These are phyloP conservation scores for Cryptocephalus moraei DNA, from an alignment of 2,888 invertebrate species.

Conservation along the genomic window DNA sequence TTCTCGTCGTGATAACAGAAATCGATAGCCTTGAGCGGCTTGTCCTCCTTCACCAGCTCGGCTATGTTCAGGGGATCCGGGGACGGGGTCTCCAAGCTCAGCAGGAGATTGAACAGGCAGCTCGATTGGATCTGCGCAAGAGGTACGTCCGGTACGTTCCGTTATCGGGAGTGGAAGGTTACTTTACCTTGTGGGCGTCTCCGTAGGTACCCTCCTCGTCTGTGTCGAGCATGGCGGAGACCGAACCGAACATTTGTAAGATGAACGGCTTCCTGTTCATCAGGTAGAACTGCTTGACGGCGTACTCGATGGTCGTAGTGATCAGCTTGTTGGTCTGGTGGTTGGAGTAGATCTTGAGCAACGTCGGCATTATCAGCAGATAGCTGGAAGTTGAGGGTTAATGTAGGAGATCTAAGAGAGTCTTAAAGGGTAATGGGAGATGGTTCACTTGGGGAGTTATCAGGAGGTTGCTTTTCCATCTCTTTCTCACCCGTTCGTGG, in stretches of 20 bases:
- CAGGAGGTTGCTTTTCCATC: not conserved
- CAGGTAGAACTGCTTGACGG: slow-evolving; percentile 96
- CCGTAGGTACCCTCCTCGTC: slow-evolving; percentile 80
- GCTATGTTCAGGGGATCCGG: slow-evolving; percentile 91
- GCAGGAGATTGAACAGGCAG: slow-evolving; percentile 80
- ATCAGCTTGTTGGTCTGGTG: slow-evolving; percentile 95
- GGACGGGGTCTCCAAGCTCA: slow-evolving; percentile 88
- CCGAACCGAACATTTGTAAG: slow-evolving; percentile 97
- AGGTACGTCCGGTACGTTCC: not conserved
- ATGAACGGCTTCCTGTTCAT: slow-evolving; percentile 97
- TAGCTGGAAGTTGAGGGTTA: slow-evolving; percentile 49
- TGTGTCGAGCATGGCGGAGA: slow-evolving; percentile 90
- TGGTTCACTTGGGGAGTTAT: no score
- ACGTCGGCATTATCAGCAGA: slow-evolving; percentile 93
- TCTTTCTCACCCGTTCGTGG: slow-evolving; percentile 72
- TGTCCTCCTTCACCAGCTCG: slow-evolving; percentile 82
- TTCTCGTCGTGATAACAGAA: slow-evolving; percentile 98
- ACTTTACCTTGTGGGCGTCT: slow-evolving; percentile 76
- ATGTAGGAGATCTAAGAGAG: not conserved
- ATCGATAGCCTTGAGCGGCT: slow-evolving; percentile 88
- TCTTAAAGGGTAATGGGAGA: no score
- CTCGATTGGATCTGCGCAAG: slow-evolving; percentile 54
- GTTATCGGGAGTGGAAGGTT: not conserved
- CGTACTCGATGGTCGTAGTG: slow-evolving; percentile 92
- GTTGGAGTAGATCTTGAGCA: slow-evolving; percentile 92